These are phyloP conservation scores for Oreochromis grahami DNA, from an alignment of 2,797 vertebrate species.

Conservation along the genomic window DNA sequence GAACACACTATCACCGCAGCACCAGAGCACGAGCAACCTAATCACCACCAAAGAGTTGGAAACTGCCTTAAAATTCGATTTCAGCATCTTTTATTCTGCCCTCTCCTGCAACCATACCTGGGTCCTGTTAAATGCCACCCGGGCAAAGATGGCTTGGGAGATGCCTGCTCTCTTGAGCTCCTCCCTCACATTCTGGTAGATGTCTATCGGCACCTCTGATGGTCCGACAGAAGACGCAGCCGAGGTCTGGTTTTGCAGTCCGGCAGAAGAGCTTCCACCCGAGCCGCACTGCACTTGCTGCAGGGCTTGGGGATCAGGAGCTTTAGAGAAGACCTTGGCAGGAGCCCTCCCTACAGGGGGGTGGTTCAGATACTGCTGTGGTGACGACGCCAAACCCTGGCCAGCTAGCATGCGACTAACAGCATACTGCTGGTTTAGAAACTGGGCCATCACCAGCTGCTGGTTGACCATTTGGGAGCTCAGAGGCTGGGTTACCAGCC, in stretches of 20 bases:
- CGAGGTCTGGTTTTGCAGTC: conserved; percentile 69
- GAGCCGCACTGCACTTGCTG: conserved; percentile 79
- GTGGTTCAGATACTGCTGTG: conserved; percentile 97
- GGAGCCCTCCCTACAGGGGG: conserved; percentile 86
- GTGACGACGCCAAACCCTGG: conserved; percentile 84
- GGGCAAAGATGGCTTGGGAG: conserved; percentile 98
- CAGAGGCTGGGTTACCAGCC: conserved; percentile 90
- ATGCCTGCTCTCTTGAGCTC: conserved; percentile 98
- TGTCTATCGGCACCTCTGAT: conserved; percentile 84
- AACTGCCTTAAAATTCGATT: background rate
- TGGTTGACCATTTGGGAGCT: conserved; percentile 96
- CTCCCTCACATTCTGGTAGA: conserved; percentile 98
- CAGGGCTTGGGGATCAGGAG: conserved; percentile 82
- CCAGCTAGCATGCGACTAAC: conserved; percentile 97
- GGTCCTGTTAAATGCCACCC: conserved; percentile 99
- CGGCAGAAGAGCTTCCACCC: conserved; percentile 43
- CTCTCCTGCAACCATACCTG: conserved; percentile 80
- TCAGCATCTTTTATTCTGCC: background rate
- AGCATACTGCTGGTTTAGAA: conserved; percentile 98
- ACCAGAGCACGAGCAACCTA: background rate
- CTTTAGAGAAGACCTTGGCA: conserved; percentile 84
- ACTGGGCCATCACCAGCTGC: conserved; percentile 97
- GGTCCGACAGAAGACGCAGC: conserved; percentile 21
- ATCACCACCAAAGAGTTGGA: conserved; percentile 1
- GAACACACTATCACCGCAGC: conserved; percentile 1